These are phyloP conservation scores for Cnemophilus loriae DNA, from an alignment of 2,113 vertebrate species.

Conservation along the genomic window DNA sequence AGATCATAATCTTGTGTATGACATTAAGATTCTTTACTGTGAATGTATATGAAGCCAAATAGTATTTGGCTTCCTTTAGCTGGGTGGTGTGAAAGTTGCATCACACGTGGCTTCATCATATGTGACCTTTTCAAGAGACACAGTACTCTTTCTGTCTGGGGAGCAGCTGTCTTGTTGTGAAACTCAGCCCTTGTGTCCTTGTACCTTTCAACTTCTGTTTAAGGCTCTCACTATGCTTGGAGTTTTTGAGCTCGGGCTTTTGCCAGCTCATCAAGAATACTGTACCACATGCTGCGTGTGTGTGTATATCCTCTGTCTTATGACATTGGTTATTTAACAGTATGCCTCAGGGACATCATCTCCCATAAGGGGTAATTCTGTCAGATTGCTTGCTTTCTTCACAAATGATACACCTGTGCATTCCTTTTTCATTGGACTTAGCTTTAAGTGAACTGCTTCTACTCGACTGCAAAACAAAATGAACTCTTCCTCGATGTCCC, in stretches of 20 bases:
- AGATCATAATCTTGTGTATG: neutral
- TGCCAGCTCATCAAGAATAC: neutral
- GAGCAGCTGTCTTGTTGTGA: neutral
- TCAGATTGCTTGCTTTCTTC: neutral
- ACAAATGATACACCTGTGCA: neutral
- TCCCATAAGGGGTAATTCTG: neutral
- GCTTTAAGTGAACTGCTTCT: neutral
- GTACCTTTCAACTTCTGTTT: neutral
- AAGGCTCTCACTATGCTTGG: neutral
- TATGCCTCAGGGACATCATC: neutral
- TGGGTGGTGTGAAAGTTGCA: neutral
- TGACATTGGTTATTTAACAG: neutral
- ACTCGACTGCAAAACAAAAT: neutral
- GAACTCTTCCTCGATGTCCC: neutral
- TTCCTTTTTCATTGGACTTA: neutral
- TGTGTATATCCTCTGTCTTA: neutral
- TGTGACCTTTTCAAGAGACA: neutral
- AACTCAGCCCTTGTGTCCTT: neutral
- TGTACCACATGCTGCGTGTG: neutral
- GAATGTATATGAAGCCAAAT: neutral
- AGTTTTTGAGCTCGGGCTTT: too few relatives aligned
- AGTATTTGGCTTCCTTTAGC: neutral
- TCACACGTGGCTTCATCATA: rapidly evolving
- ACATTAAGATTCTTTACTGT: neutral
- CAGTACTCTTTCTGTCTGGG: neutral